Base-by-base conservation (phyloP, 2,113 vertebrate species). In the Axis porcinus region DNA sequence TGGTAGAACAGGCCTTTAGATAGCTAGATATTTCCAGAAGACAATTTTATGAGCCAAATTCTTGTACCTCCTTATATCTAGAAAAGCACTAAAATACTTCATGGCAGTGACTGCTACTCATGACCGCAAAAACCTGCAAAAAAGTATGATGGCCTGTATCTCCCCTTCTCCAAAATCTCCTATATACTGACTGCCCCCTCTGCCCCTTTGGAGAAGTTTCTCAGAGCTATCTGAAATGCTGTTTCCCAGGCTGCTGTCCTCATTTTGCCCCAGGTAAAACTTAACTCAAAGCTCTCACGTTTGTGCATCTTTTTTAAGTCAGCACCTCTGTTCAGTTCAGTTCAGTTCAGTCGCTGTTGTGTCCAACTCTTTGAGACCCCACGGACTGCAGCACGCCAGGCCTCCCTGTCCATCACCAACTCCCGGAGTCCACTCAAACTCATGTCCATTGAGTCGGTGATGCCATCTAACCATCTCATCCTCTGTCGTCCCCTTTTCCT, bases 371-470 rank as follows among this genome's bases (percentile, higher is more conserved):
- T 21, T 70, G 67, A 5, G 0, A 40, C n/a, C 19, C 19, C 67
- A 70, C 1, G 0, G n/a, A 70, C n/a, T 23, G 19, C n/a, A 70
- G 64, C 64, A 36, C 19, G 2, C n/a, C 57, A 11, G 36, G 19
- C 67, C n/a, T 70, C n/a, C 67, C n/a, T 70, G 19, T 23, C n/a
- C n/a, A 70, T 36, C 67, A 70, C n/a, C n/a, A 12, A 1, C 67
- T 40, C n/a, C 67, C 1, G 0, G n/a, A 1, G 2, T 40, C n/a
- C 10, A 70, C 67, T n/a, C 67, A 70, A 70, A 23, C 10, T 40
- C 19, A 70, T 13, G 67, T 70, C n/a, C n/a, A 70, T 40, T 23
- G 67, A 70, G 67, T 70, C 19, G 0, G n/a, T 70, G n/a, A 40
- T 23, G 19, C 67, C 67, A 23, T 70, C 19, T 10, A 70, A 6